Evolutionary conservation across 1,140 invertebrate species (phyloP), one percentile per base, ranked within the genome.

Genomic region (Drosophila eugracilis): DNA sequence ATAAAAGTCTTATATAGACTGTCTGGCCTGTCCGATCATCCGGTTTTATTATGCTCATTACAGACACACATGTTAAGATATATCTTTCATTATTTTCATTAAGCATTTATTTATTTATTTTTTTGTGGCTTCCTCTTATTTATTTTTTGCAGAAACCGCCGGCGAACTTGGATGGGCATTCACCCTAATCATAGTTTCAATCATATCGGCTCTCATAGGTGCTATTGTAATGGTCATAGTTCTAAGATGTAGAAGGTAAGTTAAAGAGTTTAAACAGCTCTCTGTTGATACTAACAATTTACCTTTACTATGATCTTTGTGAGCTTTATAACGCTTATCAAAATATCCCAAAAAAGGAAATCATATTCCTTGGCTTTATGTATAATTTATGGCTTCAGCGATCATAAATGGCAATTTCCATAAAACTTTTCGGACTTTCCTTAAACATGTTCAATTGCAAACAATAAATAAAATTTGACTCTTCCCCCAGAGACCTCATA

Each of bases 191-290:
- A 93, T 93, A 89, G 93, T 93, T 70, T 93, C 93, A 77, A 90
- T 93, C 79, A 91, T 92, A 89, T 93, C 92, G 54, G 93, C 92
- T 79, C 78, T 93, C 58, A 92, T 93, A 90, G 93, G 93, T 76
- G 93, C 93, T 85, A 92, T 93, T 78, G 78, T 93, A 75, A 93
- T 93, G 93, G 92, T 93, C 85, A 91, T 92, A 92, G 92, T 92
- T 75, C 90, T 93, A 81, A 93, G 92, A 81, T 93, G 93, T 91
- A 93, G 91, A 91, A 92, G 92, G 92, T 93, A 75, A 89, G 90
- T 91, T n/a, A n/a, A n/a, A n/a, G n/a, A n/a, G n/a, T n/a, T n/a
- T n/a, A n/a, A n/a, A n/a, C n/a, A n/a, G n/a, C n/a, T n/a, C n/a
- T n/a, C n/a, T n/a, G n/a, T n/a, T n/a, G n/a, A n/a, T n/a, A n/a